Percentiles rank a stretch among this genome's conserved stretches.
Conservation (phyloP, 1,140 invertebrate genomes). For the Lethrus apterus region DNA sequence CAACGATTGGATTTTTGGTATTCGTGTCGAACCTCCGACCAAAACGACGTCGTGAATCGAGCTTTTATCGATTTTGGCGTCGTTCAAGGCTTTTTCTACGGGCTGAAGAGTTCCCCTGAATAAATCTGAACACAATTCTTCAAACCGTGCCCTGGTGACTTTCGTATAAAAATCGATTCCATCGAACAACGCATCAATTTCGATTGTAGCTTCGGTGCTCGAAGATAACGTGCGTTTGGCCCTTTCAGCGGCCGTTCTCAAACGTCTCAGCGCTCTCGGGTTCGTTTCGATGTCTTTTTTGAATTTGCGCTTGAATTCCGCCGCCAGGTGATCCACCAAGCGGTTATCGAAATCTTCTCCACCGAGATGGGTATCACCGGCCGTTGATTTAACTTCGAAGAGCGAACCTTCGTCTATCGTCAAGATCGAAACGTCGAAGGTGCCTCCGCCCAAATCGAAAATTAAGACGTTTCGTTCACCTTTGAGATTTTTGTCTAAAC, state of each 20-base stretch:
- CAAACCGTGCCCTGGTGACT: slow-evolving; percentile 54
- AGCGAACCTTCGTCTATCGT: slow-evolving; percentile 63
- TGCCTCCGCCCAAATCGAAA: slow-evolving; percentile 59
- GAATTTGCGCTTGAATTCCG: slow-evolving; percentile 47
- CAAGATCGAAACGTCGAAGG: slow-evolving; percentile 71
- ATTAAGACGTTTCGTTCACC: slow-evolving; percentile 62
- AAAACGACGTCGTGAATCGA: slow-evolving; percentile 70
- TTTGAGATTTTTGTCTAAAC: slow-evolving; percentile 65
- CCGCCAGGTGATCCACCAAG: slow-evolving; percentile 58
- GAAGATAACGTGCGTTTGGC: slow-evolving; percentile 74
- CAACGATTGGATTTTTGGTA: slow-evolving; percentile 56
- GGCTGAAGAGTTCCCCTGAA: slow-evolving; percentile 54
- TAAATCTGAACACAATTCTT: slow-evolving; percentile 55
- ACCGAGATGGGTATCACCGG: slow-evolving; percentile 51
- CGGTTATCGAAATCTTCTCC: slow-evolving; percentile 57
- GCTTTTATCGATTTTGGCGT: slow-evolving; percentile 66
- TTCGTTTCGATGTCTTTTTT: slow-evolving; percentile 45
- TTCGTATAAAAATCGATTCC: slow-evolving; percentile 58
- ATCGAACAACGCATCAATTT: slow-evolving; percentile 70
- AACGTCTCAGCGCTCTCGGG: slow-evolving; percentile 50
- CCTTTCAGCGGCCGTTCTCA: slow-evolving; percentile 73
- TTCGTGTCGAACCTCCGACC: slow-evolving; percentile 71
- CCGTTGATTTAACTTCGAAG: slow-evolving; percentile 62
- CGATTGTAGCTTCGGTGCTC: slow-evolving; percentile 63
- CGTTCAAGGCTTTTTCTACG: slow-evolving; percentile 61